A percentile compares a stretch with the other conserved stretches of the same genome.
phyloP scores from a whole-genome alignment of 1,140 invertebrate genomes.

The Mylabris phalerata region DNA sequence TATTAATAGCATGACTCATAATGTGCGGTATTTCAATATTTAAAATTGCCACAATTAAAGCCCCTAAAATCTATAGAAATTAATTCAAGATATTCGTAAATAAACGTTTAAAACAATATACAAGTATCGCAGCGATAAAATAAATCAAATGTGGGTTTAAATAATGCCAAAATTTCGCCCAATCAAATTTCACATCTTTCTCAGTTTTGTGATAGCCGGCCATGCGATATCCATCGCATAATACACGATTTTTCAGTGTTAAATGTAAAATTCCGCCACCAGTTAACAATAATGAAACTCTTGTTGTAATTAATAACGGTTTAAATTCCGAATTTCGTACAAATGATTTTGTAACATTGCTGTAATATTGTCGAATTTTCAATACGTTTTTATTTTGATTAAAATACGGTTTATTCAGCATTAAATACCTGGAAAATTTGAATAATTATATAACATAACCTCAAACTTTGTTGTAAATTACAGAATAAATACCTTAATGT shows the following conservation, averaged over 20 bases:
- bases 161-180: slow-evolving; percentile 58
- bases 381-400: neutral
- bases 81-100: slow-evolving; percentile 2
- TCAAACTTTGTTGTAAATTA: neutral
- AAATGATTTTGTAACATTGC: neutral
- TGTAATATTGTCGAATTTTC: neutral
- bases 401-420: neutral
- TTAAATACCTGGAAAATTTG: slow-evolving; percentile 2
- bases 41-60: slow-evolving; percentile 67
- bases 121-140: slow-evolving; percentile 49
- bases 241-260: no score
- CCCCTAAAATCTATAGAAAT: slow-evolving; percentile 51
- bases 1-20: slow-evolving; percentile 71
- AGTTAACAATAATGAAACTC: no score
- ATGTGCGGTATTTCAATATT: slow-evolving; percentile 76
- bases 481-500: neutral
- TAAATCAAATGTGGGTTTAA: slow-evolving; percentile 51
- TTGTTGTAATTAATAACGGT: no score
- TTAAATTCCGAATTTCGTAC: slow-evolving; percentile 1
- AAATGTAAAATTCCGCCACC: no score
- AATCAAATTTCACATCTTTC: slow-evolving; percentile 50
- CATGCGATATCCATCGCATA: slow-evolving; percentile 18
- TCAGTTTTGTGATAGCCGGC: slow-evolving; percentile 27
- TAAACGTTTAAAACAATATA: slow-evolving; percentile 35
- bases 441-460: slow-evolving; percentile 6